Conservation (phyloP, 2,113 vertebrate species). For the Crotophaga sulcirostris region DNA sequence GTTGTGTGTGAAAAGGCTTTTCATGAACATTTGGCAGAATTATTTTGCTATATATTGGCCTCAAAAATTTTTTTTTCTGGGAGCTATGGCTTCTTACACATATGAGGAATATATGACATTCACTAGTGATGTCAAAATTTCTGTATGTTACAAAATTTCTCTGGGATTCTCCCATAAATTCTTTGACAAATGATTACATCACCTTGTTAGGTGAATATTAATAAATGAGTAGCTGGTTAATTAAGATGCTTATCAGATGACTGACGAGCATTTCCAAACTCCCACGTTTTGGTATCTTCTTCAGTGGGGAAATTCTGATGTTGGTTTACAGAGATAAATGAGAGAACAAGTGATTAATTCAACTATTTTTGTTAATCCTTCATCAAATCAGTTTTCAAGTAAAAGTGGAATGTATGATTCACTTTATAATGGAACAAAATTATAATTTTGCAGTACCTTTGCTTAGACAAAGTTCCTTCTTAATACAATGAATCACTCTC, state of each 20-base stretch:
- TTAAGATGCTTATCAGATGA: neutral
- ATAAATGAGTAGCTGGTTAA: neutral
- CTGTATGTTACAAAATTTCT: neutral
- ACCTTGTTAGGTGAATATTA: neutral
- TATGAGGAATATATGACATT: neutral
- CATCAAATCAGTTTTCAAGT: neutral
- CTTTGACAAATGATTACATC: neutral
- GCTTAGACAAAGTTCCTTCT: neutral
- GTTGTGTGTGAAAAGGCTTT: neutral
- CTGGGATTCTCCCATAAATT: neutral
- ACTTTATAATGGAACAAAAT: neutral
- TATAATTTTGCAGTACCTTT: neutral
- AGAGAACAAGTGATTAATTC: neutral
- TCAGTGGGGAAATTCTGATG: neutral
- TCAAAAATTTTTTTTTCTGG: neutral
- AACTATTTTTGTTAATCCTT: neutral
- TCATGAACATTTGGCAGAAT: neutral
- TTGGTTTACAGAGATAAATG: neutral
- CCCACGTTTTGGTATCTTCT: neutral
- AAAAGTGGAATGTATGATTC: neutral
- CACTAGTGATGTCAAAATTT: neutral
- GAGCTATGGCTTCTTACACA: neutral
- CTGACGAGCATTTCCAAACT: neutral
- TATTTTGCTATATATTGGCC: neutral
- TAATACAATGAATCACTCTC: neutral